Conservation (phyloP, 1,140 invertebrate genomes). For the Hylyphantes graminicola region DNA sequence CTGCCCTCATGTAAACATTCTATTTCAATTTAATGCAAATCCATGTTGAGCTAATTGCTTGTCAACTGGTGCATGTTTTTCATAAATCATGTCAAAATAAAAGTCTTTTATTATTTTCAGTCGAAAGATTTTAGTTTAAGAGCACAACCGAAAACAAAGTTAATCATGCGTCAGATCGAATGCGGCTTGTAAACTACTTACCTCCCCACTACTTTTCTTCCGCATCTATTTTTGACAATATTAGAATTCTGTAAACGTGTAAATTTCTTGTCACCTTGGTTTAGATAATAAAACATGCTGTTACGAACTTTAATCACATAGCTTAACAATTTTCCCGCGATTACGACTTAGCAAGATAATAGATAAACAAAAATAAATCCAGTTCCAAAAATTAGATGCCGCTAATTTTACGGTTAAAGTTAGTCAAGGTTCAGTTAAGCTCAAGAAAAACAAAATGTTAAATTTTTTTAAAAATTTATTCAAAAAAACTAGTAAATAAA, state of each 20-base stretch:
- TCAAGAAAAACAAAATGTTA: too few species aligned
- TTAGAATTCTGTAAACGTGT: slow-evolving; percentile 24
- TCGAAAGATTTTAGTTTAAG: too few species aligned
- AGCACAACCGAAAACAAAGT: too few species aligned
- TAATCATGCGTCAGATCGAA: background rate
- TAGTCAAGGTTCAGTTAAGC: background rate
- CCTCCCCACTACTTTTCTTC: background rate
- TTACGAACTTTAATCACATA: slow-evolving; percentile 25
- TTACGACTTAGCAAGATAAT: background rate
- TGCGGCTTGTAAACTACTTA: background rate
- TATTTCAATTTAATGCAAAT: too few species aligned
- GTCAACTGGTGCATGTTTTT: too few species aligned
- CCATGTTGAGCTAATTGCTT: too few species aligned
- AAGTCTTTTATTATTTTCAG: too few species aligned
- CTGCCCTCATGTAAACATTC: too few species aligned
- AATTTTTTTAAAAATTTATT: too few species aligned
- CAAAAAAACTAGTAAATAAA: too few species aligned
- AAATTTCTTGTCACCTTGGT: background rate
- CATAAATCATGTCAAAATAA: too few species aligned
- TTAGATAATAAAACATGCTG: slow-evolving; percentile 20
- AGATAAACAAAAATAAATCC: background rate
- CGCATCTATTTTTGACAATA: slow-evolving; percentile 14
- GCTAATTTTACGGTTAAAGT: background rate
- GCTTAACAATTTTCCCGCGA: slow-evolving; percentile 42
- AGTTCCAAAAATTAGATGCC: background rate